Evolutionary conservation across 1,140 invertebrate species (phyloP), one percentile per base, ranked within the genome.

Genomic region (Heliconius nattereri): DNA sequence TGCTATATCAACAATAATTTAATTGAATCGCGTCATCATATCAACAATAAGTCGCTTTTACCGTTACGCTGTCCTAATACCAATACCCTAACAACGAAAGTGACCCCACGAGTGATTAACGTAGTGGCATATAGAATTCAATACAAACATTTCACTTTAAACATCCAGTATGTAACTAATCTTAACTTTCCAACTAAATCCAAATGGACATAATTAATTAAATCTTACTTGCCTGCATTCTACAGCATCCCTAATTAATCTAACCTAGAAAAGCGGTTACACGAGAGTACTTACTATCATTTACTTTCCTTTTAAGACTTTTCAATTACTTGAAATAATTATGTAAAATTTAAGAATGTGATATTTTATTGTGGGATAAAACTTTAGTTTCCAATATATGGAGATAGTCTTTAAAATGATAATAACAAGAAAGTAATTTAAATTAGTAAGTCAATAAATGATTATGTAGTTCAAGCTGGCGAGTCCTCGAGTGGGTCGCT

Each of bases 191-290:
- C 35, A 23, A 70, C 54, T 76, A 40, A 76, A 76, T 76, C 54
- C 66, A 32, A 76, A 45, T 76, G 75, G 75, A 76, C 75, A 57
- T 76, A 70, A 70, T 26, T 76, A 76, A 76, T 76, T 76, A 76
- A 76, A 60, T 26, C 60, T 40, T 26, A 66, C 75, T 45, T 71
- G 57, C 75, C 26, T 76, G 75, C 75, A 71, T 76, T 70, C 74
- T 66, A 60, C 32, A 66, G 75, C 35, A 60, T 35, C 60, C 45
- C 75, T 76, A 60, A 76, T 76, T 76, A 76, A 76, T 76, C 60
- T 76, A 70, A 70, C 16, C 60, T 71, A 76, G 75, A 29, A 19
- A 57, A 40, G 75, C 75, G 75, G 75, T 76, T 66, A 71, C 75
- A 35, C 37, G 35, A 29, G 13, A 66, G 60, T 66, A 66, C 49